Conservation (phyloP, 2,888 invertebrate species). For the Trypoxylon attenuatum region DNA sequence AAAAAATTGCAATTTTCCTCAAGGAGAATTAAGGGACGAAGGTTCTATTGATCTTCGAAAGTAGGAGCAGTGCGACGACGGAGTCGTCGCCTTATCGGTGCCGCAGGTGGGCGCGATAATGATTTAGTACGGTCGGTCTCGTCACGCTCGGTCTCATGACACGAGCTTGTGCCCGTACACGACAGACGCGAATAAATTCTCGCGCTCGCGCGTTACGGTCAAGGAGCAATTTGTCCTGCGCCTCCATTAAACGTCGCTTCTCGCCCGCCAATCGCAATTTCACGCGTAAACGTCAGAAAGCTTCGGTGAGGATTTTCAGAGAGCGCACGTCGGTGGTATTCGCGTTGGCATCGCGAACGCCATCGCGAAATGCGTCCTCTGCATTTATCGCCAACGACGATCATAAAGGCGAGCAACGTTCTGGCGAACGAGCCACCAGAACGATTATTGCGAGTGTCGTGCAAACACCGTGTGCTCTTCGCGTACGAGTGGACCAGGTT, state of each 20-base stretch:
- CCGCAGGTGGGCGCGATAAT: neutral
- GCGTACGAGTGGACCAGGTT: constrained; percentile 32
- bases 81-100: neutral
- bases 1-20: too few species aligned
- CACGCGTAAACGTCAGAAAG: constrained; percentile 8
- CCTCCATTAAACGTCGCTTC: constrained; percentile 4
- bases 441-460: constrained; percentile 44
- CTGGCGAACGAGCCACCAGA: constrained; percentile 12
- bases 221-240: constrained; percentile 21
- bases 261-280: constrained; percentile 11
- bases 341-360: neutral
- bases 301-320: neutral
- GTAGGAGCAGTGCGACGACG: too few species aligned
- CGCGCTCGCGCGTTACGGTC: neutral
- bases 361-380: neutral
- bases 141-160: neutral
- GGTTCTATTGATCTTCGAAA: too few species aligned
- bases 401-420: constrained; percentile 32
- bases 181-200: neutral
- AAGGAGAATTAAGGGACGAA: too few species aligned
- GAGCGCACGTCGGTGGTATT: constrained; percentile 12
- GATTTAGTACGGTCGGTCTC: neutral
- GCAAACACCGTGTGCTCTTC: constrained; percentile 20
- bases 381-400: neutral
- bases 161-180: too few species aligned